Base-by-base conservation (phyloP, 1,140 invertebrate species). In the Papilio polyxenes region DNA sequence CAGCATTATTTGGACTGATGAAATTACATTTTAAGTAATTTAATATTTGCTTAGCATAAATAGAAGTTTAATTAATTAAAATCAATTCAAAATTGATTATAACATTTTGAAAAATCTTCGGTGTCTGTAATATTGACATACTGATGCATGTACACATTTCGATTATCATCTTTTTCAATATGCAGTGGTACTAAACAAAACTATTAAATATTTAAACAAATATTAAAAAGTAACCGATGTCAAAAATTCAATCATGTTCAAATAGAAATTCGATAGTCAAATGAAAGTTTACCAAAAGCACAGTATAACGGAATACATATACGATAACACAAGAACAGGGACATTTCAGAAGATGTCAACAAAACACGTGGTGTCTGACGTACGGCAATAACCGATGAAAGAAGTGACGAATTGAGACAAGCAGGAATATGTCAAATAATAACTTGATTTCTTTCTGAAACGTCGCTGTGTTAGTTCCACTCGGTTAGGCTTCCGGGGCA, bases 301-400 rank as follows among this genome's bases (percentile, higher is more conserved):
- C n/a, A 59, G 6, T 59, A n/a, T 17, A 20, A 20, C 56, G 56
- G n/a, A 59, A 59, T 59, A n/a, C 7, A 20, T 59, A 59, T 9
- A 59, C 56, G 20, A 72, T 37, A 72, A 37, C 37, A 72, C 13
- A 72, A 72, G 11, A 72, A 72, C 31, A 40, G 4, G 31, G 65
- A 40, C 72, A 78, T 81, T 59, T 80, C 69, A 49, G 40, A 77
- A 75, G 44, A 72, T 76, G 62, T 82, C 69, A 78, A 80, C 83
- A 81, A 78, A 77, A 81, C 83, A 84, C 83, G 83, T 82, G 83
- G 83, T 76, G 37, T 74, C 62, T 75, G 56, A 79, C 77, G 62
- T 69, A 37, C 10, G 81, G 44, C 80, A 82, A 40, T 80, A 51
- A 81, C 72, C 82, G 74, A 82, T 79, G 75, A 79, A 83, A 56